phyloP scores from a whole-genome alignment of 30 jellyfish, hydroid and myxozoan genomes.

The Chironex yamaguchii region DNA sequence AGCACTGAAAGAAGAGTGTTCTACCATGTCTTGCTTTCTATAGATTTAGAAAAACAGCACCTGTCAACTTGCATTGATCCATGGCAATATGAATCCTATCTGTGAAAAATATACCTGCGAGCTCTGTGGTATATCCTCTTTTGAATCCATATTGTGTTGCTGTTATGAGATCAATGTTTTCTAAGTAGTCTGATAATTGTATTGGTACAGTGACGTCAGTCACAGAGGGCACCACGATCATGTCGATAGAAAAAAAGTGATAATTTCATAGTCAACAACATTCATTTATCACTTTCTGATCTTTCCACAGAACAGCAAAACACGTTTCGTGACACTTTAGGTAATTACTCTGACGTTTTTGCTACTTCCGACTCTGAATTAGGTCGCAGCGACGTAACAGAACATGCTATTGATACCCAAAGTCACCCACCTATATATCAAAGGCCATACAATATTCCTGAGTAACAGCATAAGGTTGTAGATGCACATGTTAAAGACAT shows the following conservation, averaged over 20 bases:
- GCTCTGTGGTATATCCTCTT: conserved; percentile 60
- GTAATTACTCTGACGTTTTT: background rate
- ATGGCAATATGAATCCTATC: conserved; percentile 63
- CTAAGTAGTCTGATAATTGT: conserved; percentile 69
- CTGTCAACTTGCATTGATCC: conserved; percentile 73
- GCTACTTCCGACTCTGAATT: background rate
- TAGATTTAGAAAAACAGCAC: conserved; percentile 57
- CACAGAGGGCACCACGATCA: too few species aligned
- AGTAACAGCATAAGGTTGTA: background rate
- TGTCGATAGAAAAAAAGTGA: too few species aligned
- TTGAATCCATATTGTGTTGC: conserved; percentile 66
- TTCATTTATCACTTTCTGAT: too few species aligned
- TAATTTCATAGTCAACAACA: too few species aligned
- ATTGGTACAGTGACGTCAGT: too few species aligned
- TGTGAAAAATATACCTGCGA: conserved; percentile 55
- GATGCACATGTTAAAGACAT: background rate
- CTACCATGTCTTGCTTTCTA: conserved; percentile 55
- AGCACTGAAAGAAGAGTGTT: conserved; percentile 66
- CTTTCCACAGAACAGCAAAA: too few species aligned
- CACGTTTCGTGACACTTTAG: background rate
- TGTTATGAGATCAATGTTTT: conserved; percentile 56
- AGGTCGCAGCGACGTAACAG: background rate
- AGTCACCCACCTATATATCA: background rate
- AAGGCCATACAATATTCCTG: background rate
- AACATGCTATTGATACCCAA: background rate